A percentile compares a stretch with the other conserved stretches of the same genome.
Conservation (phyloP, 2,888 invertebrate species). For the Frankliniella intonsa region DNA sequence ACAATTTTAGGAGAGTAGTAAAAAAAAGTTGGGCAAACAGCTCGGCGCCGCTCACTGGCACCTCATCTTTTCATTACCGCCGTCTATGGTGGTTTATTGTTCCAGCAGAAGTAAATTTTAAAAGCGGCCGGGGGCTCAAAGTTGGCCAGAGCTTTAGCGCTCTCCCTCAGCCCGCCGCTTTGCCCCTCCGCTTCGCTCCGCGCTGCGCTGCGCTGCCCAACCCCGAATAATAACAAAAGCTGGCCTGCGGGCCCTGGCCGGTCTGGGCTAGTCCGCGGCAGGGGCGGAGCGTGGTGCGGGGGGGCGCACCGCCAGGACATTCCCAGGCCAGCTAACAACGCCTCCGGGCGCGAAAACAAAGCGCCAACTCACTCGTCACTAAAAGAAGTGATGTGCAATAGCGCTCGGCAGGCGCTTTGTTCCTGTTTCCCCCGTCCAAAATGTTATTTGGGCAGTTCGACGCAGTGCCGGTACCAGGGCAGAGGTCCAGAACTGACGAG, state of each 20-base stretch:
- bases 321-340: not conserved
- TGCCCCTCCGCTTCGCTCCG: not conserved
- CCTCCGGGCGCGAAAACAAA: not conserved
- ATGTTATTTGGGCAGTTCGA: not conserved
- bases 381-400: not conserved
- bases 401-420: not conserved
- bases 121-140: not conserved
- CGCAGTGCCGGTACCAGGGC: not conserved
- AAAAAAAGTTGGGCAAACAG: not conserved
- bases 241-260: not conserved
- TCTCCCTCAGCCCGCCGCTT: not conserved
- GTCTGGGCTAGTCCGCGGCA: not conserved
- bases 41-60: not conserved
- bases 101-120: slow-evolving; percentile 27
- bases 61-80: slow-evolving; percentile 22
- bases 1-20: slow-evolving; percentile 10
- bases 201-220: not conserved
- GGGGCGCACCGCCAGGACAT: not conserved
- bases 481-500: not conserved
- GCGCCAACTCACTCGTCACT: not conserved
- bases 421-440: not conserved
- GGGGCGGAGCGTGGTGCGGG: not conserved
- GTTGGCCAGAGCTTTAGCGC: not conserved
- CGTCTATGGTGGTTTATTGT: slow-evolving; percentile 17
- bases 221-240: slow-evolving; percentile 5